Base-by-base conservation (phyloP, 1,140 invertebrate genomes). In the Mya arenaria region DNA sequence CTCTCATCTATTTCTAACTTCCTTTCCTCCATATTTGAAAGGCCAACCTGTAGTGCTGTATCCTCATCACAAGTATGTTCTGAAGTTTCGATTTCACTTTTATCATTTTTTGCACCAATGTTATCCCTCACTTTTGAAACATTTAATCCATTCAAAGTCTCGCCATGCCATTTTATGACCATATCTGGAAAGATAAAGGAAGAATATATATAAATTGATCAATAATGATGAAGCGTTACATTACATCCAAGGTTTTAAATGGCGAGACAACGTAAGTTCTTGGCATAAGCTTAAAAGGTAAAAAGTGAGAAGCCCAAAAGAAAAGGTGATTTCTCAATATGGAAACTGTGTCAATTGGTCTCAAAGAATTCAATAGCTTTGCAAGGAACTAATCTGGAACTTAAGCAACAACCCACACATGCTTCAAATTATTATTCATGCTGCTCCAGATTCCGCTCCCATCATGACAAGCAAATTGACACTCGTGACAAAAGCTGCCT, bases 1-100 rank as follows among this genome's bases (percentile, higher is more conserved):
- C 66, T 66, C 32, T 81, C 78, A 81, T 81, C 66, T 58, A 71
- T 81, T 60, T 81, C 65, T 63, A 81, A 72, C n/a, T 71, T 81
- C 60, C 55, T 81, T 58, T 81, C 66, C 58, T 81, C 78, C 39
- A 72, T 72, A 68, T 28, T 39, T 36, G 63, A 68, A 44, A 62
- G 55, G 39, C 41, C 62, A 28, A 78, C 69, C 28, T 78, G 75
- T 78, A 78, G 32, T 32, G 66, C 69, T 39, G 62, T 68, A 23
- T 66, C 63, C 75, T 66, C 75, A 8, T 55, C 32, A 63, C 36
- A 63, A 28, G 72, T 44, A 60, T 63, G 72, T 25, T 60, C 37
- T 39, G 41, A 56, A 75, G 4, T 63, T 58, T 75, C 72, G 63
- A 4, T 75, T 68, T 79, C 75, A 68, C 60, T 68, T 17, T 52